Evolutionary conservation across 2,888 invertebrate genomes (phyloP).

Genomic region (Branchipolynoe longqiensis): DNA sequence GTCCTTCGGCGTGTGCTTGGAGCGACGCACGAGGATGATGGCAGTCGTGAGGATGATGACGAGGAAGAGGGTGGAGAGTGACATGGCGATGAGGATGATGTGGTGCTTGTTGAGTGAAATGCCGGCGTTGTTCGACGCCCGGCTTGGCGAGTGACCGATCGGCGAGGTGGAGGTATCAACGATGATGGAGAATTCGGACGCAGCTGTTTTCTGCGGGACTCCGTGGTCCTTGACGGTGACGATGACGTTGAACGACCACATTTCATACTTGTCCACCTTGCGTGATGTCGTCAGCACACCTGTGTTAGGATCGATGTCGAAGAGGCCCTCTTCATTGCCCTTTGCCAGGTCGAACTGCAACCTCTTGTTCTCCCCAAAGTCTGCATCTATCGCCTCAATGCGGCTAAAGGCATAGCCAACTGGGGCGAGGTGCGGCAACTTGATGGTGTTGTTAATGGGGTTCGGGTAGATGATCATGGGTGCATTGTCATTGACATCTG

Average conservation of each 20-base stretch:
- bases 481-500: constrained; percentile 66
- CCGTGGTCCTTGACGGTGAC: constrained; percentile 65
- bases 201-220: constrained; percentile 55
- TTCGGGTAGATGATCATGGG: constrained; percentile 65
- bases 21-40: constrained; percentile 38
- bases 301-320: constrained; percentile 63
- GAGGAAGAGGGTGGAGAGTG: constrained; percentile 52
- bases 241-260: constrained; percentile 57
- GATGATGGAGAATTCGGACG: constrained; percentile 54
- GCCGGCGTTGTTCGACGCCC: neutral
- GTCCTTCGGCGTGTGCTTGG: constrained; percentile 46
- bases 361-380: constrained; percentile 64
- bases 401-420: constrained; percentile 57
- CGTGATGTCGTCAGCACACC: constrained; percentile 61
- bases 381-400: constrained; percentile 65
- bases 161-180: constrained; percentile 53
- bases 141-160: neutral
- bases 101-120: constrained; percentile 39
- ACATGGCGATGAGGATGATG: constrained; percentile 60
- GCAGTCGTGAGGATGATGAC: constrained; percentile 52
- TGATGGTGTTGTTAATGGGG: constrained; percentile 61
- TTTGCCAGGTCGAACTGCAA: constrained; percentile 63
- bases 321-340: constrained; percentile 63
- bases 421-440: constrained; percentile 53
- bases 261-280: constrained; percentile 35